Conservation (phyloP, 2,113 vertebrate species). For the Sturnira hondurensis region DNA sequence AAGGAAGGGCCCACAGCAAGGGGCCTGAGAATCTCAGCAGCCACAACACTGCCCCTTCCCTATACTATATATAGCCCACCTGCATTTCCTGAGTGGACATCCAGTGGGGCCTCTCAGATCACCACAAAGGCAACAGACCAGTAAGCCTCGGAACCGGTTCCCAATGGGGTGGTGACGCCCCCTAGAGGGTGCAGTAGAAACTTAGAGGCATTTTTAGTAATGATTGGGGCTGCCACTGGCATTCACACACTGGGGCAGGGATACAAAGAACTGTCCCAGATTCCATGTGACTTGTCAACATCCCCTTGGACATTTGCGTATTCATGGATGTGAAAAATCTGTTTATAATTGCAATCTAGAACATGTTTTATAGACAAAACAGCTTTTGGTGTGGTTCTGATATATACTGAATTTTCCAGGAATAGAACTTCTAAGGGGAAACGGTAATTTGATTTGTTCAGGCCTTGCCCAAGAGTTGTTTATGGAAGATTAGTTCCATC, state of each 20-base stretch:
- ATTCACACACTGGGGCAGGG: background rate
- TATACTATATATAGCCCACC: background rate
- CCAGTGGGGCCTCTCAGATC: background rate
- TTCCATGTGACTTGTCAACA: background rate
- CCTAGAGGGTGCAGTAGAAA: background rate
- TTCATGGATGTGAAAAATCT: background rate
- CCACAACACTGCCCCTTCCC: background rate
- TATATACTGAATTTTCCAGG: background rate
- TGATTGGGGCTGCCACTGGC: background rate
- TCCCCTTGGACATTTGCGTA: background rate
- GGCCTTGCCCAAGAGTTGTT: background rate
- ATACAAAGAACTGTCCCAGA: background rate
- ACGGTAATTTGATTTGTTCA: slow-evolving; percentile 14
- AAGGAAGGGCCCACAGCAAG: background rate
- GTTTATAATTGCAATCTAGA: slow-evolving; percentile 27
- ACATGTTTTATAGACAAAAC: background rate
- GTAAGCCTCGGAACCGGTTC: background rate
- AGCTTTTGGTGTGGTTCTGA: slow-evolving; percentile 39
- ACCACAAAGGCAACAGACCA: background rate
- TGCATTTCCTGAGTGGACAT: background rate
- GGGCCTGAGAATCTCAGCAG: background rate
- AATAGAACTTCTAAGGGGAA: background rate
- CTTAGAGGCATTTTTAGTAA: background rate
- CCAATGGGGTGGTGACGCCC: background rate
- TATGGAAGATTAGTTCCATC: background rate